These are phyloP conservation scores for Rhagoletis pomonella DNA, from an alignment of 1,140 invertebrate species.

Conservation along the genomic window DNA sequence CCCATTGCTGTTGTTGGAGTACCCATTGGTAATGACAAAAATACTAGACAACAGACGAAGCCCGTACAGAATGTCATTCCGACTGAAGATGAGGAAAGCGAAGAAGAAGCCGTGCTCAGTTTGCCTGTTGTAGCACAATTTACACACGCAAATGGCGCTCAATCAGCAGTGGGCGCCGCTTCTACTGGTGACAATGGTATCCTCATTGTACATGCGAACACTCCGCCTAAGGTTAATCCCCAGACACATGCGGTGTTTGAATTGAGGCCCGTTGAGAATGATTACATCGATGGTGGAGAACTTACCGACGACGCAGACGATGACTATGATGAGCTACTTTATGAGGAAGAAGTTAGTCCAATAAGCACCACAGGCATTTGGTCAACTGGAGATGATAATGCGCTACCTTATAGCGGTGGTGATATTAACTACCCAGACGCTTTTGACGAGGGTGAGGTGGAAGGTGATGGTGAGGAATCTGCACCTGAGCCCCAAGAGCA, in stretches of 20 bases:
- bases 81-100: not conserved
- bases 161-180: not conserved
- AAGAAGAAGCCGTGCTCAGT: slow-evolving; percentile 30
- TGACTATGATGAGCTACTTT: slow-evolving; percentile 52
- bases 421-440: not conserved
- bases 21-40: not conserved
- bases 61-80: slow-evolving; percentile 48
- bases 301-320: slow-evolving; percentile 56
- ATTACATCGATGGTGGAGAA: slow-evolving; percentile 53
- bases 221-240: slow-evolving; percentile 69
- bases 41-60: not conserved
- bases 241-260: slow-evolving; percentile 70
- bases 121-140: not conserved
- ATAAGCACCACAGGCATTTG: slow-evolving; percentile 62
- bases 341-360: slow-evolving; percentile 59
- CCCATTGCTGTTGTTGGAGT: not conserved
- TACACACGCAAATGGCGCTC: not conserved
- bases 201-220: slow-evolving; percentile 66
- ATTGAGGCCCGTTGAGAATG: slow-evolving; percentile 61
- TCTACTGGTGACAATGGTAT: slow-evolving; percentile 62
- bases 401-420: not conserved
- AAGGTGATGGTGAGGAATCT: not conserved
- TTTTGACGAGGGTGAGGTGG: slow-evolving; percentile 56
- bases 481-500: not conserved
- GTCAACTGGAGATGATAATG: slow-evolving; percentile 63